Percentiles rank a stretch among this genome's conserved stretches.
Conservation (phyloP, 2,888 invertebrate species). For the Pheosia tremula region DNA sequence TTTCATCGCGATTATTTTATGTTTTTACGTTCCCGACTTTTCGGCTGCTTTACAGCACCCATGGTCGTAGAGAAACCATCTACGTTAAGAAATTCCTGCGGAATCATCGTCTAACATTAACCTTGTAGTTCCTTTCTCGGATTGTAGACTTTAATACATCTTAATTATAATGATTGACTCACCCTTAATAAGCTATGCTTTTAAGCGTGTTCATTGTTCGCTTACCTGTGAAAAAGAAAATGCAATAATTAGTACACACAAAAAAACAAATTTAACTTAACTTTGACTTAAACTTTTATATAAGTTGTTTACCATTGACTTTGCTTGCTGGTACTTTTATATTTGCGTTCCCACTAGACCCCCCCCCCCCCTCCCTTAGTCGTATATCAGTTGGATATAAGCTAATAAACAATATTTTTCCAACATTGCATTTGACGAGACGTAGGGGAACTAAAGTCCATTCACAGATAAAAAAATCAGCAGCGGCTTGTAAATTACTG, state of each 20-base stretch:
- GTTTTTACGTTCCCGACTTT: too few species aligned
- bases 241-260: neutral
- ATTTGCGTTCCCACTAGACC: too few species aligned
- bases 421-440: slow-evolving; percentile 43
- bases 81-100: slow-evolving; percentile 45
- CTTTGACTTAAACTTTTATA: too few species aligned
- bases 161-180: slow-evolving; percentile 30
- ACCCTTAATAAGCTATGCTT: slow-evolving; percentile 16
- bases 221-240: slow-evolving; percentile 44
- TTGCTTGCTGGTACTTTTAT: too few species aligned
- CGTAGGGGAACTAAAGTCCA: slow-evolving; percentile 36
- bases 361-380: neutral
- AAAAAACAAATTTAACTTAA: neutral
- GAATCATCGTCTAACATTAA: slow-evolving; percentile 50
- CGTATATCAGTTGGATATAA: slow-evolving; percentile 10
- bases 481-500: neutral
- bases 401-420: slow-evolving; percentile 39
- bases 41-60: too few species aligned
- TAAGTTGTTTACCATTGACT: too few species aligned
- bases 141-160: too few species aligned
- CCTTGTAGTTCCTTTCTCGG: slow-evolving; percentile 14
- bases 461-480: slow-evolving; percentile 1
- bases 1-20: too few species aligned
- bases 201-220: slow-evolving; percentile 13
- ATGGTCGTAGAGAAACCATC: too few species aligned